Conservation (phyloP, 2,888 invertebrate species). For the Amphimallon solstitiale region DNA sequence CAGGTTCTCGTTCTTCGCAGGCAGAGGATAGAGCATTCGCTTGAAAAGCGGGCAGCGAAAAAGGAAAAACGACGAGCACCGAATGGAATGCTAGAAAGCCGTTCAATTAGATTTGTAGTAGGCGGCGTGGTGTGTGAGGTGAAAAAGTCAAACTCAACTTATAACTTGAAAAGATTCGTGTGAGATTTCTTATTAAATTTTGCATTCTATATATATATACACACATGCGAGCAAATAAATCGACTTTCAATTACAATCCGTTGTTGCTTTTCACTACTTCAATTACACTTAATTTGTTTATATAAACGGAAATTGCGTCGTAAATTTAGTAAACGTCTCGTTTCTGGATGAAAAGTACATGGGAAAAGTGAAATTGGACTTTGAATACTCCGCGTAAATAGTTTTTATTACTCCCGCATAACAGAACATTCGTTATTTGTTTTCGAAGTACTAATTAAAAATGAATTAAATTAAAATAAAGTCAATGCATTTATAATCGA, state of each 20-base stretch:
- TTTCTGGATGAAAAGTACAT: background rate
- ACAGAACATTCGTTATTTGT: too few relatives aligned
- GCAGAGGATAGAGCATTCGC: background rate
- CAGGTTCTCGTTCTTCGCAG: background rate
- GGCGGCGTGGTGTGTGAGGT: conserved; percentile 52
- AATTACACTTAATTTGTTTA: too few relatives aligned
- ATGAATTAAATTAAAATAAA: too few relatives aligned
- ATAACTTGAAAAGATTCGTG: conserved; percentile 51
- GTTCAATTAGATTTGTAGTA: conserved; percentile 52
- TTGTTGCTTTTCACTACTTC: conserved; percentile 28
- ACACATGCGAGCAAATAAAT: conserved; percentile 41
- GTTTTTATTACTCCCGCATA: too few relatives aligned
- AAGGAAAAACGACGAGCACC: conserved; percentile 43
- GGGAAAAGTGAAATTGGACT: too few relatives aligned
- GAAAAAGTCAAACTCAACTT: conserved; percentile 52
- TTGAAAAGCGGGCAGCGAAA: too few relatives aligned
- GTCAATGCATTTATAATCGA: too few relatives aligned
- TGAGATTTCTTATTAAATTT: conserved; percentile 29
- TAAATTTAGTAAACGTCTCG: background rate
- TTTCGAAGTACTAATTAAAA: too few relatives aligned
- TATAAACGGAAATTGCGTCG: too few relatives aligned
- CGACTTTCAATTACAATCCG: conserved; percentile 41
- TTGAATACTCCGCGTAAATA: too few relatives aligned
- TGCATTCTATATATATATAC: conserved; percentile 36
- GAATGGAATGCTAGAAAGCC: conserved; percentile 57